Conservation (phyloP, 2,113 vertebrate genomes). For the Anhinga rufa region DNA sequence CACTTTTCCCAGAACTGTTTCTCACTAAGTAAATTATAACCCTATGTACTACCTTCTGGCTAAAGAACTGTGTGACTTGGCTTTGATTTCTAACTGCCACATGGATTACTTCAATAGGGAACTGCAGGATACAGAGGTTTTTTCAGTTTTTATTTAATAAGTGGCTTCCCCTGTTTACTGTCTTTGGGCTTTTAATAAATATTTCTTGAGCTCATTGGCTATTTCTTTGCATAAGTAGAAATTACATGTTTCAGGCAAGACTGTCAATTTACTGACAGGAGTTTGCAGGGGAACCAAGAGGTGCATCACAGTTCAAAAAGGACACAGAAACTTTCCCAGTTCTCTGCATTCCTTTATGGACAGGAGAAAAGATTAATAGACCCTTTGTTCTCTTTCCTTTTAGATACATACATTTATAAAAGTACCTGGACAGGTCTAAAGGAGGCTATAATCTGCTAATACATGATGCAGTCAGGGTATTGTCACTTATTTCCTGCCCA, state of each 20-base stretch:
- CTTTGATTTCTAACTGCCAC: not conserved
- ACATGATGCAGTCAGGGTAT: not conserved
- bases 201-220: not conserved
- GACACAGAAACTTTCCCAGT: not conserved
- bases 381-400: not conserved
- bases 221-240: not conserved
- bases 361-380: not conserved
- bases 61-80: not conserved
- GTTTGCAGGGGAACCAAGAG: not conserved
- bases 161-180: not conserved
- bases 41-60: not conserved
- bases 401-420: not conserved
- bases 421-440: not conserved
- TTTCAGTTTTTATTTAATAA: not conserved
- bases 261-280: not conserved
- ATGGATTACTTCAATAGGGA: not conserved
- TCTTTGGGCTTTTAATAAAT: not conserved
- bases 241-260: not conserved
- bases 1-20: not conserved
- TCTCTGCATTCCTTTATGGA: not conserved
- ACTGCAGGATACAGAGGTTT: not conserved
- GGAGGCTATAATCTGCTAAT: not conserved
- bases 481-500: not conserved
- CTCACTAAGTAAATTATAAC: not conserved
- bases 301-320: not conserved